phyloP scores from a whole-genome alignment of 1,140 invertebrate species.

The Sminthurides bifidus region DNA sequence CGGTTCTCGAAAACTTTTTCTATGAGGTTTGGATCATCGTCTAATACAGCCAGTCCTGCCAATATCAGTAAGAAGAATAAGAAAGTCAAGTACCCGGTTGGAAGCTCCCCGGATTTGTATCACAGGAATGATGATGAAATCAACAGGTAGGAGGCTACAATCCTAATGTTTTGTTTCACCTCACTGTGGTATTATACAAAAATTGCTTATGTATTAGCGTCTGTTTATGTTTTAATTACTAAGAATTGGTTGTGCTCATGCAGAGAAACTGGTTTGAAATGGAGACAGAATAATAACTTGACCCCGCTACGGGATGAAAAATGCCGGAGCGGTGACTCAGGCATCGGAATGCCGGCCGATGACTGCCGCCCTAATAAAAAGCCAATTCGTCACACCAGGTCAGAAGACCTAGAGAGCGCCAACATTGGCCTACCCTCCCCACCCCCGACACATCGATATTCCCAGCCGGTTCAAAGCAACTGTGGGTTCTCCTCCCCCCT shows the following conservation, averaged over 20 bases:
- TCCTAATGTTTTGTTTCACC: too few species aligned
- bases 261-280: slow-evolving; percentile 1
- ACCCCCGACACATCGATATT: neutral
- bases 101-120: slow-evolving; percentile 26
- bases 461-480: too few species aligned
- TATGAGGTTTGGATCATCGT: slow-evolving; percentile 24
- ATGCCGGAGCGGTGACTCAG: slow-evolving; percentile 62
- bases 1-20: slow-evolving; percentile 31
- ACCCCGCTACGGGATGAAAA: slow-evolving; percentile 56
- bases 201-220: neutral
- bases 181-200: neutral
- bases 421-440: neutral
- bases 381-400: slow-evolving; percentile 5
- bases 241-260: neutral
- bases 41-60: neutral
- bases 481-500: too few species aligned
- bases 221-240: neutral
- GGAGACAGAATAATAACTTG: slow-evolving; percentile 36
- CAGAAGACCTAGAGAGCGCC: slow-evolving; percentile 12
- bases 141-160: too few species aligned
- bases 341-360: slow-evolving; percentile 48
- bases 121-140: slow-evolving; percentile 10
- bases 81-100: slow-evolving; percentile 12
- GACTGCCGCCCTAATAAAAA: neutral
- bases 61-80: slow-evolving; percentile 2